Base-by-base conservation (phyloP, 2,113 vertebrate species). In the zebrafish (Danio rerio) region DNA sequence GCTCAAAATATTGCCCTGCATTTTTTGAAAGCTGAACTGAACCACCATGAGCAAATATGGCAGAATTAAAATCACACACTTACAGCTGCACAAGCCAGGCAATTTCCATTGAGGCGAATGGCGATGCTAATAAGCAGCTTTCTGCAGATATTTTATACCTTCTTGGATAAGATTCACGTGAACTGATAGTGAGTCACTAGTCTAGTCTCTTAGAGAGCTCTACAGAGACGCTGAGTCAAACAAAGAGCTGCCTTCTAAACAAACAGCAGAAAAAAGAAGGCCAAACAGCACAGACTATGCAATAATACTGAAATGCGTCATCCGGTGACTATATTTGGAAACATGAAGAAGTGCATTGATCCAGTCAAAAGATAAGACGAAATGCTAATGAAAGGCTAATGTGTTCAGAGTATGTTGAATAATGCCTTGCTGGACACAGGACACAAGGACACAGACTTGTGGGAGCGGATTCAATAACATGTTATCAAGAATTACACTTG, bases 251-350 rank as follows among this genome's bases (percentile, higher is more conserved):
- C 53, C 40, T 71, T n/a, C 49, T 78, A 16, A 56, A 55, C 72
- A 68, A 58, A 61, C 20, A 4, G 15, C 21, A 18, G 0, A n/a
- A 65, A 65, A 21, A 21, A 61, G 6, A 52, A 50, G 9, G n/a
- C 6, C 31, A 82, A 63, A 72, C 7, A 42, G 8, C 12, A 31
- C 21, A 81, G 59, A 47, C 49, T 61, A 68, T 68, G 52, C 59
- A 20, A 79, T 65, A 55, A 43, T 65, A 31, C 40, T 61, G 20
- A 47, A 58, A 45, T 61, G 78, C 10, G 21, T 79, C 59, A 63
- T 63, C 50, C 45, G 6, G 9, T 16, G 18, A 40, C 43, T 80
- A 71, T 84, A 81, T 79, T 56, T 84, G 74, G 74, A 81, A 68
- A 10, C 68, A 49, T 58, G 20, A 15, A 45, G n/a, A 76, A 50